phyloP scores from a whole-genome alignment of 2,797 vertebrate genomes.

The Acrocephalus scirpaceus region DNA sequence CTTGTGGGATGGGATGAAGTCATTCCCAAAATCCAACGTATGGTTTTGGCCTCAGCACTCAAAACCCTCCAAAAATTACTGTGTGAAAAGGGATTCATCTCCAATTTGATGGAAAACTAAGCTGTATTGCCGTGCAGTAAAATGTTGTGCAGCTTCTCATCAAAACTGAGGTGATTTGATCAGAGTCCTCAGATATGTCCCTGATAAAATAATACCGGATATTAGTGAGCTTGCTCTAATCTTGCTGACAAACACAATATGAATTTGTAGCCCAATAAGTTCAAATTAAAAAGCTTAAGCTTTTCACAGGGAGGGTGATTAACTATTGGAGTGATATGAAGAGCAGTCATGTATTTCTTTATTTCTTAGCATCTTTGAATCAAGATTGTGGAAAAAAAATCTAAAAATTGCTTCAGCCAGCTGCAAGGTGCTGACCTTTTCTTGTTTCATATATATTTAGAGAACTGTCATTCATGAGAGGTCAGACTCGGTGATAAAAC shows the following conservation, averaged over 20 bases:
- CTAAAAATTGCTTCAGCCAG: background rate
- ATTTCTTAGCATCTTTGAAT: background rate
- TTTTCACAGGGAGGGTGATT: background rate
- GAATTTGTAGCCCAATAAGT: background rate
- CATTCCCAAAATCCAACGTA: fast-evolving
- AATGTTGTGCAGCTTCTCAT: background rate
- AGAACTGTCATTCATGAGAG: background rate
- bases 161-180: background rate
- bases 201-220: background rate
- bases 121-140: background rate
- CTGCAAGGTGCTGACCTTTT: background rate
- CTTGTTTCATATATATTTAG: background rate
- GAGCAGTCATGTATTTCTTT: background rate
- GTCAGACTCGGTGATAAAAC: background rate
- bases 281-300: background rate
- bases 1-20: background rate
- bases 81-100: background rate
- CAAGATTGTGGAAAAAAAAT: background rate
- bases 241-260: background rate
- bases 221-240: background rate
- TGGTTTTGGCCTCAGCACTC: background rate
- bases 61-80: background rate
- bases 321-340: background rate
- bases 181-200: background rate
- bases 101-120: background rate